Base-by-base conservation (phyloP, 2,888 invertebrate genomes). In the Plagodis pulveraria region DNA sequence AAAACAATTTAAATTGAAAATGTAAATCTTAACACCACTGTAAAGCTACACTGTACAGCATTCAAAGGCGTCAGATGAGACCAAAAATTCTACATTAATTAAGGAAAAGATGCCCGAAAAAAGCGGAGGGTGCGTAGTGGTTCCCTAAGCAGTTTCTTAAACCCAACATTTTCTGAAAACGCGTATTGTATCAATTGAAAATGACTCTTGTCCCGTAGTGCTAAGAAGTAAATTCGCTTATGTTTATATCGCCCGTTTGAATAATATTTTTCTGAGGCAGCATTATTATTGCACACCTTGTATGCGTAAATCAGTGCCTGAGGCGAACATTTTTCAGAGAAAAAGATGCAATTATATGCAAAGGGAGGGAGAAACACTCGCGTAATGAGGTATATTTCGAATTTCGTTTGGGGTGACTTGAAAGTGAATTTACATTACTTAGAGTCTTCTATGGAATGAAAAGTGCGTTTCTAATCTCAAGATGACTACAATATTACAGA, bases 241-340 rank as follows among this genome's bases (percentile, higher is more conserved):
- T 22, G 9, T 32, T n/a, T 32, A 40, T 66, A 12, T 69, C 72
- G 68, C 73, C 58, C 76, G 74, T 80, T 78, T 78, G 78, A 79
- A 84, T 83, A 86, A 87, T 86, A 87, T 90, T 90, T 91, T 88
- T 86, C 78, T 85, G 80, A 84, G 85, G 76, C 83, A 76, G 82
- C 85, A 77, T 90, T 91, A 93, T 93, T 92, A 90, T 89, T 91
- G 90, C 89, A 91, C 92, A 91, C 91, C 91, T 90, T 89, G 92
- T 86, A 91, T 87, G 89, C 92, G 92, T 93, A 93, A 93, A 93
- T 92, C 93, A 93, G 89, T 80, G 91, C 90, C 81, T 71, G 81
- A 78, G 87, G 92, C 88, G 78, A 82, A 76, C 80, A 87, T 87
- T 91, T 89, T 89, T 88, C 84, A 88, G 84, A 88, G 76, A 69